Evolutionary conservation across 2,797 vertebrate genomes (phyloP).

Genomic region (Chelonia mydas): DNA sequence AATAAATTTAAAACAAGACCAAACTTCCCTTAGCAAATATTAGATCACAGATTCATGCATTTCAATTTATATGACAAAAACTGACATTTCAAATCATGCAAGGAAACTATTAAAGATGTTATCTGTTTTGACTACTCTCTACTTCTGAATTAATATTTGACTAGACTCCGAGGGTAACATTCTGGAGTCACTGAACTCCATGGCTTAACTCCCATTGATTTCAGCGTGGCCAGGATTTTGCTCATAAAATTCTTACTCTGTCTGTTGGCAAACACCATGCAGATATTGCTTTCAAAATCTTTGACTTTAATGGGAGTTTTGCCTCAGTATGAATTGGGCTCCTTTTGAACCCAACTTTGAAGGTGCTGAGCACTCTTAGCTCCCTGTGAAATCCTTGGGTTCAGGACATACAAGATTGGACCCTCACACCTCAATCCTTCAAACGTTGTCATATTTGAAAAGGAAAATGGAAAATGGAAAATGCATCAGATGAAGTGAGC

Average conservation of each 20-base stretch:
- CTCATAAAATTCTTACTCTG: background rate
- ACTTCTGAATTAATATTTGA: background rate
- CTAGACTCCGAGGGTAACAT: background rate
- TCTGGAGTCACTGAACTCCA: background rate
- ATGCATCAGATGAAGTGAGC: too few species aligned
- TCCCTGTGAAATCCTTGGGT: background rate
- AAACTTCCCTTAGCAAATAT: background rate
- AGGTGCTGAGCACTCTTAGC: background rate
- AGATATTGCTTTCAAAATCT: background rate
- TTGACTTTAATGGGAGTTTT: slow-evolving; percentile 8
- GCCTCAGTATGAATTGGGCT: background rate
- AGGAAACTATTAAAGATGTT: background rate
- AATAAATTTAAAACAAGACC: background rate
- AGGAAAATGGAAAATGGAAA: too few species aligned
- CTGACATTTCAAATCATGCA: background rate
- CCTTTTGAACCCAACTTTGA: background rate
- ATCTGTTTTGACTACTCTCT: background rate
- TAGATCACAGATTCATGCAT: background rate
- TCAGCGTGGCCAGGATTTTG: accelerated
- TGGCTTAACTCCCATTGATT: accelerated
- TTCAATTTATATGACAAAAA: background rate
- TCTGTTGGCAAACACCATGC: background rate
- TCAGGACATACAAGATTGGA: background rate
- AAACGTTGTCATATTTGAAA: accelerated
- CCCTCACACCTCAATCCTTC: background rate